Evolutionary conservation across 2,888 invertebrate genomes (phyloP).

Genomic region (Erpobdella octoculata): DNA sequence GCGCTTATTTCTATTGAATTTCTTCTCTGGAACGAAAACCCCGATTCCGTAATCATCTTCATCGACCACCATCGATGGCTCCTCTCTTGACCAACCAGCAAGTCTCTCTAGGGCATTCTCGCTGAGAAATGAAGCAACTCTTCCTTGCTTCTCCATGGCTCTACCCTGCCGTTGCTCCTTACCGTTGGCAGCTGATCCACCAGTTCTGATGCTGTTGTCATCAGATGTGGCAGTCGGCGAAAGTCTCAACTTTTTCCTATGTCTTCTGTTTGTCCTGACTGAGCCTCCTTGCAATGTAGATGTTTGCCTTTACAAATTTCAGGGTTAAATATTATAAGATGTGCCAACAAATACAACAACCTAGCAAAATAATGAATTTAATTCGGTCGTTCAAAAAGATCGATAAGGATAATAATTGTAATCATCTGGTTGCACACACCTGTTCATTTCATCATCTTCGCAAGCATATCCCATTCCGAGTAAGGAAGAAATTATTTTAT

Average conservation of each 20-base stretch:
- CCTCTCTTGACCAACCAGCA: constrained; percentile 17
- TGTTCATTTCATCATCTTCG: constrained; percentile 24
- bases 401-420: not conserved
- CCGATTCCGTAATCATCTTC: not conserved
- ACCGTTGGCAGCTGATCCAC: not conserved
- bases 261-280: constrained; percentile 10
- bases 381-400: too few relatives aligned
- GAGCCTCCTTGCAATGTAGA: constrained; percentile 10
- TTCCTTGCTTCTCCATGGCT: constrained; percentile 5
- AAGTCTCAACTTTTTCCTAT: constrained; percentile 20
- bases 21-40: not conserved
- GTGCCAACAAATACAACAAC: not conserved
- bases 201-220: not conserved
- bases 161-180: not conserved
- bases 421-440: not conserved
- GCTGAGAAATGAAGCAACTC: constrained; percentile 22
- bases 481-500: constrained; percentile 21
- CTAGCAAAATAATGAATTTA: too few relatives aligned
- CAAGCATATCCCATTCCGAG: constrained; percentile 21
- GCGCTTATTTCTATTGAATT: not conserved
- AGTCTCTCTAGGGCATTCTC: constrained; percentile 27
- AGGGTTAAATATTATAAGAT: not conserved
- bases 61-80: constrained; percentile 8
- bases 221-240: not conserved
- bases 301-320: not conserved